Evolutionary conservation across 2,113 vertebrate species (phyloP), one percentile per base, ranked within the genome.

Genomic region (Amazona vittata): DNA sequence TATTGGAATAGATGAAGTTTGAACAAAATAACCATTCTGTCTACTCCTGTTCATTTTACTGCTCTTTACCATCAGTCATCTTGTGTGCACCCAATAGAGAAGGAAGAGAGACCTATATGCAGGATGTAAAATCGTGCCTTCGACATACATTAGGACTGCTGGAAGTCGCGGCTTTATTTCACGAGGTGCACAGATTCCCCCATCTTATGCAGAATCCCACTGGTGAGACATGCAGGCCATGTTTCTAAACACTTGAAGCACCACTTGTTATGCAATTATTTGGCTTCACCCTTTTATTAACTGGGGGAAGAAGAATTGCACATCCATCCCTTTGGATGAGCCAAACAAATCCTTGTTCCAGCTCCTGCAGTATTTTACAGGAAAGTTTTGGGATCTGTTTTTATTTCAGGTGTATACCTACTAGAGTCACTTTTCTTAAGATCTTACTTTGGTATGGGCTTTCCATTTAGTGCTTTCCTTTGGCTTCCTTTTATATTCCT

Each of bases 111-210:
- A 57, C 24, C 37, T 29, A 33, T 26, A n/a, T 17, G 10, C 85
- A 49, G 88, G 92, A 90, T 80, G 17, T 17, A 93, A 64, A 85
- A 76, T 84, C 17, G 97, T 98, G 97, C 98, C 98, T 98, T 98
- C 28, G 14, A 43, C 52, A 31, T 20, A 15, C 25, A 2, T 33
- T 46, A 59, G 57, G 76, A 10, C 80, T 76, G 83, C 92, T 83
- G 82, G 46, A 81, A 89, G 68, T 12, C 5, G 4, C 57, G 74
- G 90, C 90, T 91, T 76, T 70, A 33, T 85, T 96, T 85, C 76
- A 69, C 3, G 31, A 84, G 86, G 90, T 91, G 87, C 89, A 74
- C 78, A 92, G 57, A 81, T 80, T 53, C 55, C 53, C 91, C 35
- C 67, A 24, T 59, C 12, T 68, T 41, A 0, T 15, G 57, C 82